Conservation (phyloP, 30 jellyfish, hydroid and myxozoan genomes). For the Aurelia sp. region DNA sequence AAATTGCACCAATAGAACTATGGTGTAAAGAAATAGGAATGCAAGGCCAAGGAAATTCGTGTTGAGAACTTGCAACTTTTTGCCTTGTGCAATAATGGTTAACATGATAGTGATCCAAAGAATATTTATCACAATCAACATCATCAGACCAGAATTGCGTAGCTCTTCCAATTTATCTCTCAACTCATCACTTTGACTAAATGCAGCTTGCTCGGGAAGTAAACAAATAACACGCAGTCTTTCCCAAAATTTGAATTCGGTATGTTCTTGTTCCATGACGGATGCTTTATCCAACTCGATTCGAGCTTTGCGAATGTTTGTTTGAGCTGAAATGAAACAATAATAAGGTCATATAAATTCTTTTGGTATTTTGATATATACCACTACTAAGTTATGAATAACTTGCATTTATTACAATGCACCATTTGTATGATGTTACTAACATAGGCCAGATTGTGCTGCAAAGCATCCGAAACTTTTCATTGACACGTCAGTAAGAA, state of each 20-base stretch:
- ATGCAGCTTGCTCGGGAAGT: constrained; percentile 97
- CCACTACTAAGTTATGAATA: too few relatives aligned
- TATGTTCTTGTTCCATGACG: constrained; percentile 14
- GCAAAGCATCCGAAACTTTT: too few relatives aligned
- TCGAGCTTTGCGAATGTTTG: constrained; percentile 88
- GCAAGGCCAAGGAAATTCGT: constrained; percentile 90
- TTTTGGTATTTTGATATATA: too few relatives aligned
- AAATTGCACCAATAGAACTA: constrained; percentile 84
- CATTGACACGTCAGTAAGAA: too few relatives aligned
- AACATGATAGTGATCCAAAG: constrained; percentile 94
- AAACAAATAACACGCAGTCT: constrained; percentile 78
- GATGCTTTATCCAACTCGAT: constrained; percentile 74
- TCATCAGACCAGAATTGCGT: constrained; percentile 89
- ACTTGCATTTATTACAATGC: too few relatives aligned
- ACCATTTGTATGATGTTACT: too few relatives aligned
- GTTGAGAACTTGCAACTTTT: constrained; percentile 83
- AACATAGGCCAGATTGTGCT: too few relatives aligned
- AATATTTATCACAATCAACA: constrained; percentile 81
- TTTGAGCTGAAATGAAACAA: constrained; percentile 72
- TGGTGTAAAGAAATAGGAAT: constrained; percentile 78
- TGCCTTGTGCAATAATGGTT: constrained; percentile 88
- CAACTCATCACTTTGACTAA: constrained; percentile 93
- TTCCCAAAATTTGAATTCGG: constrained; percentile 85
- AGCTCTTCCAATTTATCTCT: constrained; percentile 85
- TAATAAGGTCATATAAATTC: too few relatives aligned